Base-by-base conservation (phyloP, 2,888 invertebrate genomes). In the Sesia bembeciformis region DNA sequence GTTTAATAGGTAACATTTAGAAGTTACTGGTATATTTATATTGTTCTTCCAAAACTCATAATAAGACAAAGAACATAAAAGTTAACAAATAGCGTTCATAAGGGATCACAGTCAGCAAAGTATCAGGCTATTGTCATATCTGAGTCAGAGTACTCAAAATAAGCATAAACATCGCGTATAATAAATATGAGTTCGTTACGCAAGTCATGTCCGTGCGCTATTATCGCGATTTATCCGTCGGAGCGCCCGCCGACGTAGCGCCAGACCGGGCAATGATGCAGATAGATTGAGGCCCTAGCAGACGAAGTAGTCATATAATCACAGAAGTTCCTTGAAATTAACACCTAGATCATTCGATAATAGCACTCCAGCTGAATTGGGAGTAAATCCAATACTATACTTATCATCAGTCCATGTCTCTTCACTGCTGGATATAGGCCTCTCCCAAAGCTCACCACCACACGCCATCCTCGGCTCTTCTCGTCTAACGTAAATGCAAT, bases 171-270 rank as follows among this genome's bases (percentile, higher is more conserved):
- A 52, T 43, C 49, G 50, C 43, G 53, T 40, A 57, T 53, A 52
- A 55, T 50, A 52, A 54, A 52, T 54, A 58, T 58, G 60, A 59
- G 53, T 60, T 57, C 56, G 57, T 65, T 64, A 60, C 64, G 62
- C 59, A 67, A 67, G 55, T 56, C 42, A 50, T 49, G 49, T 51
- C 51, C 54, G 42, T 53, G 55, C 41, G 60, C 56, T 55, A 57
- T 57, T 57, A 53, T 43, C 51, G 57, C 58, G 57, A 60, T 60
- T 60, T 58, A 57, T 57, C 54, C 51, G 53, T 52, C 54, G 57
- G 59, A 59, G 55, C 57, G 53, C 53, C 55, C 55, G 56, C 7
- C n/a, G n/a, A 8, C 8, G 7, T 8, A 46, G 23, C 46, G 46
- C 46, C 23, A 8, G 23, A 8, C 23, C 46, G 8, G 46, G 23